These are phyloP conservation scores for Ophioninae sp. DNA, from an alignment of 2,888 invertebrate species.

Conservation along the genomic window DNA sequence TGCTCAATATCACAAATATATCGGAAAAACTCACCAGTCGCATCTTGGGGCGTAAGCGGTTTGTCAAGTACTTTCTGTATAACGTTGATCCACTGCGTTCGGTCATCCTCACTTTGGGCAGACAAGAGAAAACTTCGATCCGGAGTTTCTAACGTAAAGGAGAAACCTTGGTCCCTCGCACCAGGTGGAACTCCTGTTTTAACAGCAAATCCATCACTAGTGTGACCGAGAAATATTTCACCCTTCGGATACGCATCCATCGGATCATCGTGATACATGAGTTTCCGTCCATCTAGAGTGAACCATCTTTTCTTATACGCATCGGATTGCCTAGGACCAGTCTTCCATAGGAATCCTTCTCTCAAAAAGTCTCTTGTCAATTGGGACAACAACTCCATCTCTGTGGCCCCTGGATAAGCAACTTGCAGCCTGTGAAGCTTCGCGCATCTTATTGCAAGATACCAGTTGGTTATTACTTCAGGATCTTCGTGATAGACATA, in stretches of 20 bases:
- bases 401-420: constrained; percentile 90
- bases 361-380: constrained; percentile 91
- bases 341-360: constrained; percentile 95
- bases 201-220: constrained; percentile 89
- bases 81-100: constrained; percentile 90
- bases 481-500: constrained; percentile 94
- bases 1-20: background rate
- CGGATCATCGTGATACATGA: constrained; percentile 96
- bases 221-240: constrained; percentile 93
- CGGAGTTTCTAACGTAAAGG: constrained; percentile 92
- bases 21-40: constrained; percentile 83
- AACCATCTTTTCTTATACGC: constrained; percentile 94
- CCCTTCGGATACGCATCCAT: constrained; percentile 95
- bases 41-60: constrained; percentile 90
- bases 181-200: constrained; percentile 86
- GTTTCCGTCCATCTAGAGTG: constrained; percentile 92
- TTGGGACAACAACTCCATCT: constrained; percentile 87
- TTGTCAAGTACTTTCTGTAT: constrained; percentile 89
- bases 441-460: constrained; percentile 91
- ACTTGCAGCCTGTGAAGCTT: constrained; percentile 92
- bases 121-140: constrained; percentile 89
- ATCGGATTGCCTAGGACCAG: constrained; percentile 91
- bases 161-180: constrained; percentile 89
- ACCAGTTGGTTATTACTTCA: constrained; percentile 93
- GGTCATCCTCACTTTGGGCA: constrained; percentile 88